phyloP scores from a whole-genome alignment of 2,888 invertebrate genomes.

The Ormyrus labotus region DNA sequence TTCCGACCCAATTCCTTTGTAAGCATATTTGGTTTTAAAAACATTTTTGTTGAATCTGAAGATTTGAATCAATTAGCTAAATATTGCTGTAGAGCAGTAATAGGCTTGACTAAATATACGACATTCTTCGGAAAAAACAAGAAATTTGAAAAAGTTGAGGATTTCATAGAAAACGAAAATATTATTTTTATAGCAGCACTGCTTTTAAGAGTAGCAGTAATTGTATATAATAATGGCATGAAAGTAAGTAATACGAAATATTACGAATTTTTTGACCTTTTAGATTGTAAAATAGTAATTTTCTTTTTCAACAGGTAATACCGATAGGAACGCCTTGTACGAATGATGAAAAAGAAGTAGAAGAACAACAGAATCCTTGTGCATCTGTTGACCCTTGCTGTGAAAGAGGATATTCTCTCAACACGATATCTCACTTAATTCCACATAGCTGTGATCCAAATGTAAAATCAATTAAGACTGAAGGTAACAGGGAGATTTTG shows the following conservation, averaged over 20 bases:
- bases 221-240: conserved; percentile 30
- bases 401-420: conserved; percentile 41
- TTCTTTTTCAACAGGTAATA: conserved; percentile 13
- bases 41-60: conserved; percentile 8
- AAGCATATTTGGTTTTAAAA: conserved; percentile 35
- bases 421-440: conserved; percentile 76
- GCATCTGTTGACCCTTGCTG: conserved; percentile 26
- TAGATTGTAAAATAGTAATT: too few species aligned
- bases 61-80: conserved; percentile 8
- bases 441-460: conserved; percentile 94
- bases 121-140: conserved; percentile 76
- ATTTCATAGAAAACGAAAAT: conserved; percentile 67
- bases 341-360: neutral
- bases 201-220: conserved; percentile 76
- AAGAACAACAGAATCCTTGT: conserved; percentile 2
- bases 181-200: conserved; percentile 80
- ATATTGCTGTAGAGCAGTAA: conserved; percentile 28
- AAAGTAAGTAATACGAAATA: conserved; percentile 31
- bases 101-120: conserved; percentile 69
- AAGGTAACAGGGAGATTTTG: conserved; percentile 74
- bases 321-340: neutral
- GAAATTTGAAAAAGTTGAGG: conserved; percentile 55
- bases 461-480: conserved; percentile 79
- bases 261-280: neutral
- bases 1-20: conserved; percentile 59